Conservation (phyloP, 1,140 invertebrate genomes). For the Neoseiulus cucumeris region DNA sequence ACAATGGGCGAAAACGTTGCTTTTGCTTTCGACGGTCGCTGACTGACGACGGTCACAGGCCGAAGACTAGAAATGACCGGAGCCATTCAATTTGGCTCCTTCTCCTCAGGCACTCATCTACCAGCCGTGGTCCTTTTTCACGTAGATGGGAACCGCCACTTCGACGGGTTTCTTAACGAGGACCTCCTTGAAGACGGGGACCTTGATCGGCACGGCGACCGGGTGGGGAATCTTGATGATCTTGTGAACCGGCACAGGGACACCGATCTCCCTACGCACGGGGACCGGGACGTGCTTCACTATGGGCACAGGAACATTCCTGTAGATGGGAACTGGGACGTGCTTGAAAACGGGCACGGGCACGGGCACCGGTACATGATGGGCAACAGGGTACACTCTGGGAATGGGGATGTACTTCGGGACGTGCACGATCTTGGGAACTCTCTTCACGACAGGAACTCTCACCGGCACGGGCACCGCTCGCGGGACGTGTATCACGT, state of each 20-base stretch:
- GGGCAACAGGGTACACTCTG: conserved; percentile 19
- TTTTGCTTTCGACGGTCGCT: background rate
- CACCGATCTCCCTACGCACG: conserved; percentile 20
- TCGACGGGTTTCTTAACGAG: conserved; percentile 23
- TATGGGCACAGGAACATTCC: conserved; percentile 18
- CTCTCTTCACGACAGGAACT: conserved; percentile 18
- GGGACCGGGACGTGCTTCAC: conserved; percentile 20
- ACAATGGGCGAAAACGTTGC: background rate
- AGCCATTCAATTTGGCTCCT: background rate
- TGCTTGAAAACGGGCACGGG: conserved; percentile 19
- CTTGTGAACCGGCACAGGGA: conserved; percentile 22
- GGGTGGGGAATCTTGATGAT: conserved; percentile 22
- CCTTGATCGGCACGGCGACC: conserved; percentile 21
- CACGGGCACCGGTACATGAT: conserved; percentile 17
- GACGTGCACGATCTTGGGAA: conserved; percentile 17
- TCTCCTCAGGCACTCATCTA: background rate
- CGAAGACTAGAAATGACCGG: background rate
- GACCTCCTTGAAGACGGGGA: conserved; percentile 23
- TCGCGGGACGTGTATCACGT: conserved; percentile 21
- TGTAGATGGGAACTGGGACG: conserved; percentile 18
- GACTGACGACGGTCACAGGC: background rate
- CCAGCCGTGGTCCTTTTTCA: background rate
- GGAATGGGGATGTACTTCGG: conserved; percentile 20
- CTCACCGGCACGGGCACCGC: conserved; percentile 21
- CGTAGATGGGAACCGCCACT: conserved; percentile 21